A percentile compares a stretch with the other conserved stretches of the same genome.
These are phyloP conservation scores for Callimorpha dominula DNA, from an alignment of 2,888 invertebrate species.

Conservation along the genomic window DNA sequence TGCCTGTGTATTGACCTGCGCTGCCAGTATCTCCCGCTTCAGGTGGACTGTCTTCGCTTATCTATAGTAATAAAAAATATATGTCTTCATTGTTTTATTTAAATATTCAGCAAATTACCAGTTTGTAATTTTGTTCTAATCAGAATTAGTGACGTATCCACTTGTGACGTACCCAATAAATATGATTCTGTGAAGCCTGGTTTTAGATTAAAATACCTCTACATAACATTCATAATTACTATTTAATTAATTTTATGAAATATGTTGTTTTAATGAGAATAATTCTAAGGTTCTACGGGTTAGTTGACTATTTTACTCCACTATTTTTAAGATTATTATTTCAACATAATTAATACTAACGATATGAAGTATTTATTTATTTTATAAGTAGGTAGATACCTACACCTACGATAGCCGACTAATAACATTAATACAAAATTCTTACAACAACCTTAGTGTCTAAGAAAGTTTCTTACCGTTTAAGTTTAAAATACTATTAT, in stretches of 20 bases:
- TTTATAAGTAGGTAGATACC: background rate
- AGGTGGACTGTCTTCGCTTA: slow-evolving; percentile 75
- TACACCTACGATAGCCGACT: background rate
- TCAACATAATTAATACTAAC: background rate
- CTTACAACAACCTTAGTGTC: slow-evolving; percentile 9
- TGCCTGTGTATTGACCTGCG: slow-evolving; percentile 61
- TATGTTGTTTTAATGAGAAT: background rate
- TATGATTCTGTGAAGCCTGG: background rate
- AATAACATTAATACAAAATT: background rate
- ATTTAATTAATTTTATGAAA: background rate
- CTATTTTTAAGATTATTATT: background rate
- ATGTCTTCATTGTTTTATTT: background rate
- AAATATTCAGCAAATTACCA: background rate
- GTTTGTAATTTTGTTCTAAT: background rate
- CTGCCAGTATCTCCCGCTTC: slow-evolving; percentile 55
- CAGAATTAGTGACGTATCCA: background rate
- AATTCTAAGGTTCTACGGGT: background rate
- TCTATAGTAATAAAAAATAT: slow-evolving; percentile 60
- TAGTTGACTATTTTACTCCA: background rate
- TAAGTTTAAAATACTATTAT: background rate
- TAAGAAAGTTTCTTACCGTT: background rate
- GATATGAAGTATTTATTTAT: background rate
- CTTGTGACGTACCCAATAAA: background rate
- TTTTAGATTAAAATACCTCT: background rate
- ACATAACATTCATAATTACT: background rate